Evolutionary conservation across 2,888 invertebrate species (phyloP), one percentile per base, ranked within the genome.

Genomic region (Dolichomitus sp.): DNA sequence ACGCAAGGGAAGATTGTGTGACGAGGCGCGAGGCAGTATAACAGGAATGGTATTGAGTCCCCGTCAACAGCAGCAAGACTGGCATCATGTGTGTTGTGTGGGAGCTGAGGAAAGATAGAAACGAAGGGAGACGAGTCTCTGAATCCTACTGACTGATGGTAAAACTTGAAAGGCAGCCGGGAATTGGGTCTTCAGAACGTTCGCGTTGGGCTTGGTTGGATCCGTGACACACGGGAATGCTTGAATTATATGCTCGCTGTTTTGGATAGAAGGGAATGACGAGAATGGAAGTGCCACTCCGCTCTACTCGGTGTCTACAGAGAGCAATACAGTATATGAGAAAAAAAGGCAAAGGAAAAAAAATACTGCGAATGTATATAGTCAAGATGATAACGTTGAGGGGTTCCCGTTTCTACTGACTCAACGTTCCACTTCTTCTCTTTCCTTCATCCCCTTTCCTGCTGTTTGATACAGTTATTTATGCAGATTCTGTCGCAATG

Each of bases 71-170:
- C 87, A 86, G 83, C 80, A 84, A 84, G 80, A 84, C 30, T 68
- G 57, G 40, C 30, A 74, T 65, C 70, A 63, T 75, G 75, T 74
- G 77, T 66, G 70, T 23, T 37, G 54, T 54, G 63, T 40, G 63
- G 45, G 78, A 72, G 74, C 61, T 63, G 83, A 40, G 50, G 52
- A 45, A 69, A 76, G 81, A 74, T 66, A 61, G 83, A 75, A 73
- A 48, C 73, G 77, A 76, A 84, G 80, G 80, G 74, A 79, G 65
- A 66, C 72, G 54, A 82, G 65, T 68, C 79, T 84, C 82, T 76
- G 87, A 87, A 87, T 87, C 84, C 77, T 73, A 84, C 86, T 88
- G 89, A 88, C 87, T 89, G 86, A 88, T 87, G 87, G 87, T 85
- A 81, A 87, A 89, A 88, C 88, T 88, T 87, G 87, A 87, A 89